A percentile compares a stretch with the other conserved stretches of the same genome.
Conservation (phyloP, 2,113 vertebrate genomes). For the Labrus mixtus region DNA sequence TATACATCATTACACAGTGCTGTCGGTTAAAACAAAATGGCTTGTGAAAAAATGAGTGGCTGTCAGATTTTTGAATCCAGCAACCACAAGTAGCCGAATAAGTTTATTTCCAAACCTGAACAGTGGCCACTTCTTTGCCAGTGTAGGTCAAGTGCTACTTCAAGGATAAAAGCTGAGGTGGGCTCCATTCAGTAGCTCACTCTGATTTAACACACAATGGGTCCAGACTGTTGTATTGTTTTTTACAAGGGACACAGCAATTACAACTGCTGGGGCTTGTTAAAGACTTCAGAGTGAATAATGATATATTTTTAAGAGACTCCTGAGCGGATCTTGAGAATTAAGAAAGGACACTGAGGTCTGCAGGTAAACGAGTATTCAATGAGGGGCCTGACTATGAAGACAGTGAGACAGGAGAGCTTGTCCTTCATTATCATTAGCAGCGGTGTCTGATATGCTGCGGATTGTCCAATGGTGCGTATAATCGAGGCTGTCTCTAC, state of each 20-base stretch:
- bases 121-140: background rate
- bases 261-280: background rate
- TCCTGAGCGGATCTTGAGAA: constrained; percentile 17
- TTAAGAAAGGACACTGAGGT: constrained; percentile 22
- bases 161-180: background rate
- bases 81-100: too few species aligned
- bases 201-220: background rate
- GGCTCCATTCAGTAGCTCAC: background rate
- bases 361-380: constrained; percentile 38
- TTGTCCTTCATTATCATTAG: constrained; percentile 75
- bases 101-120: too few species aligned
- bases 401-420: constrained; percentile 29
- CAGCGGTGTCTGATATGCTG: constrained; percentile 64
- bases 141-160: background rate
- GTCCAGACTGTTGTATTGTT: too few species aligned
- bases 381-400: background rate
- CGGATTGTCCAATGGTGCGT: constrained; percentile 65
- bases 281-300: constrained; percentile 7
- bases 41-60: too few species aligned
- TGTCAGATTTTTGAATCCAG: too few species aligned
- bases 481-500: constrained; percentile 70
- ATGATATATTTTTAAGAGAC: background rate
- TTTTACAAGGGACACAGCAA: background rate
- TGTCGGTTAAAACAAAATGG: too few species aligned
- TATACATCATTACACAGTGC: too few species aligned